Conservation (phyloP, 2,888 invertebrate species). For the Tipula lateralis region DNA sequence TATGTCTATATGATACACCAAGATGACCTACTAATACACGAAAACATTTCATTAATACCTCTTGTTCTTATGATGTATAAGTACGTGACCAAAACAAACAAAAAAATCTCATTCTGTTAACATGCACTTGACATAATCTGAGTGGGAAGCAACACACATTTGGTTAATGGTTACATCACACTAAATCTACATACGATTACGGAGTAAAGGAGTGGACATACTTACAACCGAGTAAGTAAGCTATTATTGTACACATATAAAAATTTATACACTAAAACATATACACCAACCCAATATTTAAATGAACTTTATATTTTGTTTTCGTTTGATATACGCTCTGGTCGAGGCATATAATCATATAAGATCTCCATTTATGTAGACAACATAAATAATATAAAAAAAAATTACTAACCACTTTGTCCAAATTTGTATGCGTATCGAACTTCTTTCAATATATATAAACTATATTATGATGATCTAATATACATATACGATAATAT, state of each 20-base stretch:
- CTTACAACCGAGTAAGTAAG: neutral
- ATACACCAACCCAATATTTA: neutral
- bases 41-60: neutral
- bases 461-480: neutral
- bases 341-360: neutral
- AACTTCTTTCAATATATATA: neutral
- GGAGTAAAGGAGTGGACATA: neutral
- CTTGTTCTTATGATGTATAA: neutral
- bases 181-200: no score
- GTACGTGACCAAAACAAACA: neutral
- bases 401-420: conserved; percentile 11
- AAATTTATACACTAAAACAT: neutral
- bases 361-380: neutral
- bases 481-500: neutral
- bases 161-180: neutral
- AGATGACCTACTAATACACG: neutral
- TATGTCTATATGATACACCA: neutral
- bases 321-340: neutral
- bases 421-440: neutral
- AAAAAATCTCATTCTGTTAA: neutral
- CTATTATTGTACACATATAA: neutral
- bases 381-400: neutral
- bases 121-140: neutral
- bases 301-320: neutral
- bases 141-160: neutral